Evolutionary conservation across 2,888 invertebrate genomes (phyloP).

Genomic region (Agrypnus murinus): DNA sequence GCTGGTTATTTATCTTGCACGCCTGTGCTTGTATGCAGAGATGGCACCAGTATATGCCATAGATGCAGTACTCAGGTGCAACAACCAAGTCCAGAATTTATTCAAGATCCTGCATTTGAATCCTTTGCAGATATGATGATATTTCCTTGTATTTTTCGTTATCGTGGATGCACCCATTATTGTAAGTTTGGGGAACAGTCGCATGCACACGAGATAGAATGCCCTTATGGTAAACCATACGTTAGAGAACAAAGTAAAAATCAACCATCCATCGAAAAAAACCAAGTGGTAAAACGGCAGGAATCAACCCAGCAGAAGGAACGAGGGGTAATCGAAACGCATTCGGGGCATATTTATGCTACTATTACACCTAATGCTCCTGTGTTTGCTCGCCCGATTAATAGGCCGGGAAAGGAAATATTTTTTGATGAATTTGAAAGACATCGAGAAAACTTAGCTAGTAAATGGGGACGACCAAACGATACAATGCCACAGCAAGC

Average conservation of each 20-base stretch:
- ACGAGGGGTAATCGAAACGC: conserved; percentile 65
- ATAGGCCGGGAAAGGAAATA: conserved; percentile 39
- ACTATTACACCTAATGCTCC: conserved; percentile 59
- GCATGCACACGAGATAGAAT: conserved; percentile 64
- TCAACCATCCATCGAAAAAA: background rate
- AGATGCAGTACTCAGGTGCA: conserved; percentile 64
- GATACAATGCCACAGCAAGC: background rate
- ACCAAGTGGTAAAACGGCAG: background rate
- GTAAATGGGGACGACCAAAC: conserved; percentile 41
- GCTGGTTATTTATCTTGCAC: conserved; percentile 64
- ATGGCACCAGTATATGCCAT: conserved; percentile 66
- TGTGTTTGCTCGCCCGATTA: conserved; percentile 27
- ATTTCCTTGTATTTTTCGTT: conserved; percentile 65
- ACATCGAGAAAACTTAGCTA: conserved; percentile 50
- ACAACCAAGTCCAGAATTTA: conserved; percentile 56
- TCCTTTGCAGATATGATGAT: conserved; percentile 61
- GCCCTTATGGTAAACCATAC: conserved; percentile 58
- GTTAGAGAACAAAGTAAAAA: background rate
- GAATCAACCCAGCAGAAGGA: conserved; percentile 48
- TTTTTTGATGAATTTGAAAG: conserved; percentile 50
- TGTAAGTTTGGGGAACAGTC: conserved; percentile 62
- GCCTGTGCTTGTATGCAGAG: conserved; percentile 63
- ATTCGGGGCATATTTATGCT: conserved; percentile 64
- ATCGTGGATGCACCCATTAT: conserved; percentile 58
- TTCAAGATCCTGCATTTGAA: conserved; percentile 64